A percentile compares a stretch with the other conserved stretches of the same genome.
Evolutionary conservation across 2,113 vertebrate species (phyloP).

Genomic region (Larimichthys polyactis): DNA sequence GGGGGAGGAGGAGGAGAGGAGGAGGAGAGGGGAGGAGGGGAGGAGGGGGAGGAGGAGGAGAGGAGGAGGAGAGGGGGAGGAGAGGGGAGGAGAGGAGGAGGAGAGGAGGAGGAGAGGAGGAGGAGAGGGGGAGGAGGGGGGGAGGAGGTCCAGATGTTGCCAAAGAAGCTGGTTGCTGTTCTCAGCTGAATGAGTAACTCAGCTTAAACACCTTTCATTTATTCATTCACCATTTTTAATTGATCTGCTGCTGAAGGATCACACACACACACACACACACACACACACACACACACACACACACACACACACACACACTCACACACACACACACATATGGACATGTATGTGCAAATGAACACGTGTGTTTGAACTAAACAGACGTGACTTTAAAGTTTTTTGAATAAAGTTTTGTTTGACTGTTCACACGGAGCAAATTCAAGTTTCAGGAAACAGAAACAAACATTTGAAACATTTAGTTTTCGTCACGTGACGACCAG

Average conservation of each 20-base stretch:
- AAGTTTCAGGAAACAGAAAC: too few relatives aligned
- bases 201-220: constrained; percentile 70
- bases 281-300: constrained; percentile 24
- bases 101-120: too few relatives aligned
- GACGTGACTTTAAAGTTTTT: background rate
- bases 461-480: too few relatives aligned
- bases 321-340: background rate
- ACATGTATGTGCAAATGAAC: background rate
- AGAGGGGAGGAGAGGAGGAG: too few relatives aligned
- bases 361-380: background rate
- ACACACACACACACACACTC: too few relatives aligned
- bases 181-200: constrained; percentile 69
- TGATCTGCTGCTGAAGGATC: constrained; percentile 47
- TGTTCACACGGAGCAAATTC: background rate
- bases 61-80: too few relatives aligned
- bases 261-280: too few relatives aligned
- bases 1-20: too few relatives aligned
- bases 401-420: too few relatives aligned
- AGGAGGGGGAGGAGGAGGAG: too few relatives aligned
- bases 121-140: background rate
- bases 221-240: constrained; percentile 73
- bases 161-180: constrained; percentile 54
- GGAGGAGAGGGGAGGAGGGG: too few relatives aligned
- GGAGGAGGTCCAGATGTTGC: constrained; percentile 73
- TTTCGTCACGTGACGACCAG: too few relatives aligned